Conservation (phyloP, 2,113 vertebrate species). For the Polypterus senegalus region DNA sequence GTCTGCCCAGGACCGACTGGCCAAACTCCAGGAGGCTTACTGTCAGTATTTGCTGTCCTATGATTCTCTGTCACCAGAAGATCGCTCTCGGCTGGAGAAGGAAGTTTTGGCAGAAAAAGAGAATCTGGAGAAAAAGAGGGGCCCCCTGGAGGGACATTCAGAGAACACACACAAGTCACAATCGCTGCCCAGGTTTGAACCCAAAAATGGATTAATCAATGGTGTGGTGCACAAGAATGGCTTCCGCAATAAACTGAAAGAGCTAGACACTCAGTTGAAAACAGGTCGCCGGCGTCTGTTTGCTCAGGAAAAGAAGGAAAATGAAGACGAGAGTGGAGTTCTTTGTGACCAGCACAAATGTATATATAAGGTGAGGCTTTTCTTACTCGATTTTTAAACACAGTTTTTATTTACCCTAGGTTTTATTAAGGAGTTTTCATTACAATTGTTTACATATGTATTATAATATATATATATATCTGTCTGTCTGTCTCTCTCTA, state of each 20-base stretch:
- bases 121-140: constrained; percentile 75
- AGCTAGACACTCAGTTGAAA: constrained; percentile 73
- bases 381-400: too few species aligned
- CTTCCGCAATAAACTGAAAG: constrained; percentile 79
- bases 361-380: constrained; percentile 77
- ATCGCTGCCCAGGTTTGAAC: constrained; percentile 85
- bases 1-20: constrained; percentile 94
- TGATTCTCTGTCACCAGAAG: constrained; percentile 76
- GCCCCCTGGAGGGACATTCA: constrained; percentile 81
- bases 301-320: constrained; percentile 91
- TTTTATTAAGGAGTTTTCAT: too few species aligned
- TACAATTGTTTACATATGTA: too few species aligned
- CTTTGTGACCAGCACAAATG: constrained; percentile 95
- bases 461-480: too few species aligned
- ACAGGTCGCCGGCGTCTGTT: constrained; percentile 88
- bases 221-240: constrained; percentile 68
- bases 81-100: constrained; percentile 74
- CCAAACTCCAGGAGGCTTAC: constrained; percentile 96
- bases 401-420: too few species aligned
- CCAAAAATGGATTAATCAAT: constrained; percentile 71
- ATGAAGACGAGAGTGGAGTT: constrained; percentile 65
- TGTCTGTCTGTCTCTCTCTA: too few species aligned
- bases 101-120: constrained; percentile 92
- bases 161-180: constrained; percentile 66
- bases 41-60: constrained; percentile 98